Percentiles rank a stretch among this genome's conserved stretches.
phyloP scores from a whole-genome alignment of 2,797 vertebrate species.

The Gallirallus australis region DNA sequence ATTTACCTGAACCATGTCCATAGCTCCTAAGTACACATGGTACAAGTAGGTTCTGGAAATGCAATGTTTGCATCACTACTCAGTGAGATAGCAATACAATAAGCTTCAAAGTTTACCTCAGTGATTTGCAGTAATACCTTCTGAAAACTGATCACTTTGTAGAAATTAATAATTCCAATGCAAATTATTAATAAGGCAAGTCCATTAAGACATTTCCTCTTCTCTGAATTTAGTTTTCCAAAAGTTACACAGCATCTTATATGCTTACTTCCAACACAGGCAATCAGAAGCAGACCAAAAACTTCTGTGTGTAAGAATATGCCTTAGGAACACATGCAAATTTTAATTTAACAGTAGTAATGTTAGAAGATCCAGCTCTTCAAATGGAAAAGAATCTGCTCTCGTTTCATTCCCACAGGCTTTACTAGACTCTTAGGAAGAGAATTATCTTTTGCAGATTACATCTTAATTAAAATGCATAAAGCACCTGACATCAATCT shows the following conservation, averaged over 20 bases:
- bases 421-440: background rate
- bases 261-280: background rate
- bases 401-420: background rate
- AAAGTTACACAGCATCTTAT: background rate
- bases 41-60: background rate
- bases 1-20: background rate
- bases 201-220: background rate
- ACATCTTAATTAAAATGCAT: slow-evolving; percentile 2
- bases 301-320: background rate
- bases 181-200: background rate
- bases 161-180: background rate
- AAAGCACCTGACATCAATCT: slow-evolving; percentile 90
- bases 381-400: background rate
- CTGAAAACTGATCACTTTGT: background rate
- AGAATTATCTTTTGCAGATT: background rate
- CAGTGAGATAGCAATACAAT: background rate
- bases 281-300: background rate
- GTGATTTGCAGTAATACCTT: background rate
- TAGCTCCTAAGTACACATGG: background rate
- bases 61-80: background rate
- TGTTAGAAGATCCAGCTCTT: background rate
- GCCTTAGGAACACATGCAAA: background rate
- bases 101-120: background rate
- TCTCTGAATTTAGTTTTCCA: background rate
- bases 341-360: background rate